phyloP scores from a whole-genome alignment of 2,797 vertebrate species.

The Otus scops region DNA sequence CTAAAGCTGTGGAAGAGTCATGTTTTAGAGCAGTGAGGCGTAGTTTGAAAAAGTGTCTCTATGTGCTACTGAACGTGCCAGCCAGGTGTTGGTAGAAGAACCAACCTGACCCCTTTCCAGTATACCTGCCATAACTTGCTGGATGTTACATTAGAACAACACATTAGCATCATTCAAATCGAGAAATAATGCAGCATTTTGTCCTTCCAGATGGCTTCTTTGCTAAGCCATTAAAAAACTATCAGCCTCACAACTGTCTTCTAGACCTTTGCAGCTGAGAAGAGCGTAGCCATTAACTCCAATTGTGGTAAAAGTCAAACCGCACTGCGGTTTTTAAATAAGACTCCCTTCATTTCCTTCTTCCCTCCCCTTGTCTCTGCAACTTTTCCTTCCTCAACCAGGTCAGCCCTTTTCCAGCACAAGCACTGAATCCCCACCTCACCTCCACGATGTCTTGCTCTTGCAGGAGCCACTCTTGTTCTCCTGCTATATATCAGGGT shows the following conservation, averaged over 20 bases:
- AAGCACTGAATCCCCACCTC: neutral
- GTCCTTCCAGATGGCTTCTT: neutral
- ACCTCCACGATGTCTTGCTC: neutral
- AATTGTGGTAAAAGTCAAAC: neutral
- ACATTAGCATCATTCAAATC: neutral
- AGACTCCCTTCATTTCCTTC: neutral
- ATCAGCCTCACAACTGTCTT: neutral
- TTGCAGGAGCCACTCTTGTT: neutral
- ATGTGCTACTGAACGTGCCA: neutral
- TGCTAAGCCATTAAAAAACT: neutral
- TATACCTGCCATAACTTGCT: neutral
- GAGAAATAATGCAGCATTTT: neutral
- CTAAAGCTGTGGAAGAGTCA: neutral
- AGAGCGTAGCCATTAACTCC: neutral
- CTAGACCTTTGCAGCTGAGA: neutral
- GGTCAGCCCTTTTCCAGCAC: neutral
- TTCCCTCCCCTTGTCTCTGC: neutral
- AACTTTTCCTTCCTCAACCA: neutral
- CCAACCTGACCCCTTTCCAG: neutral
- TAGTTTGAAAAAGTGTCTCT: neutral
- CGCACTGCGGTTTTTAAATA: neutral
- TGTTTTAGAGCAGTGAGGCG: neutral
- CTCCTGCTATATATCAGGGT: neutral
- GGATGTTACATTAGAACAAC: neutral
- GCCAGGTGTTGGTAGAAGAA: neutral